Conservation (phyloP, 92 coral and sea anemone genomes). For the Scolanthus callimorphus region DNA sequence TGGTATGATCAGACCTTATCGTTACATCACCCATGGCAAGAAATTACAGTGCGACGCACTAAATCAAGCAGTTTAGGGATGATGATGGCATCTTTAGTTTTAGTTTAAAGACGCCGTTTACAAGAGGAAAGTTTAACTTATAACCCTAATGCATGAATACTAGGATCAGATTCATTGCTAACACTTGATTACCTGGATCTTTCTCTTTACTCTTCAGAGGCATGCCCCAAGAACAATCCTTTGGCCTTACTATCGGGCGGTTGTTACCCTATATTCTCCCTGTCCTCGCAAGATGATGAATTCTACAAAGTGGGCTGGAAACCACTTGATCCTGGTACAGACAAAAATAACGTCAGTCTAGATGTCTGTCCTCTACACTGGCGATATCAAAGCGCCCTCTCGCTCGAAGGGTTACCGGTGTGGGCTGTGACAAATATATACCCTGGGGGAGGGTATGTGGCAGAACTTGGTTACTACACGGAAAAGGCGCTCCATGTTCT, state of each 20-base stretch:
- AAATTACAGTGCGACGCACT: no score
- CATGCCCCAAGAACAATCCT: constrained; percentile 16
- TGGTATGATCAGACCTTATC: no score
- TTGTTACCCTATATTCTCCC: constrained; percentile 20
- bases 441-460: constrained; percentile 88
- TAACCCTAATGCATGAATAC: no score
- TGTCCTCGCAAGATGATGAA: constrained; percentile 38
- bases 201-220: no score
- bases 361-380: constrained; percentile 69
- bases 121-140: no score
- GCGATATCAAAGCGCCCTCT: constrained; percentile 53
- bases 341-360: constrained; percentile 31
- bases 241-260: constrained; percentile 3
- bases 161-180: no score
- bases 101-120: no score
- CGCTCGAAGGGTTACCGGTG: constrained; percentile 56
- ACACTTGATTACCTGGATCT: no score
- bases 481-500: constrained; percentile 56
- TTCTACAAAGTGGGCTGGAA: constrained; percentile 69
- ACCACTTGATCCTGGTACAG: constrained; percentile 37
- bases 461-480: constrained; percentile 76
- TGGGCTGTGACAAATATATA: constrained; percentile 62
- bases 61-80: no score
- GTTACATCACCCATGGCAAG: no score
- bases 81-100: no score